A percentile compares a stretch with the other conserved stretches of the same genome.
Evolutionary conservation across 2,797 vertebrate genomes (phyloP).

Genomic region (Lepilemur ruficaudatus): DNA sequence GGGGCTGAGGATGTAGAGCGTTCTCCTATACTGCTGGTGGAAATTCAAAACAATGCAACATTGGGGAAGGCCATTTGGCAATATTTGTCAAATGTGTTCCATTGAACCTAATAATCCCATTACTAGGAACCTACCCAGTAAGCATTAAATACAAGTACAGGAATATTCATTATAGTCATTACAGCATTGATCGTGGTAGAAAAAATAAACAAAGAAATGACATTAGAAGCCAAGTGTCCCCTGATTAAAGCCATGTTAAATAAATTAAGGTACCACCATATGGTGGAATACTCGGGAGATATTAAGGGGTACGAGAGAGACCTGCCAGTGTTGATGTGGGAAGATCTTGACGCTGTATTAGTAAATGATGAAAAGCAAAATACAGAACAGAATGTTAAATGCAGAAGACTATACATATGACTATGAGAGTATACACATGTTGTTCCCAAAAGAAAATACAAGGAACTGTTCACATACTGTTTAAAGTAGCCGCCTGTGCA

Average conservation of each 20-base stretch:
- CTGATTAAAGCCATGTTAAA: not conserved
- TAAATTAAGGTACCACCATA: not conserved
- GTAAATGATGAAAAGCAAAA: not conserved
- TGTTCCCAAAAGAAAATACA: not conserved
- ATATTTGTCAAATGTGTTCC: not conserved
- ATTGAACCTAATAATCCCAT: not conserved
- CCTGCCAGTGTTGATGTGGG: not conserved
- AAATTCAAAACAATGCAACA: not conserved
- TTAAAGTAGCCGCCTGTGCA: not conserved
- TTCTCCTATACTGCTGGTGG: too few species aligned
- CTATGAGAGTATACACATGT: not conserved
- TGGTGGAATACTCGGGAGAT: not conserved
- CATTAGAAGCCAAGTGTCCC: not conserved
- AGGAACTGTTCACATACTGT: not conserved
- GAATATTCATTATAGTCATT: not conserved
- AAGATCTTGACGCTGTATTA: not conserved
- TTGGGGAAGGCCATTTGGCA: not conserved
- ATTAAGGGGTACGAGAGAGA: not conserved
- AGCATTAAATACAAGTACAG: not conserved
- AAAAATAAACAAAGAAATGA: not conserved
- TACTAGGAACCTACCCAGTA: not conserved
- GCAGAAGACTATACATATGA: not conserved
- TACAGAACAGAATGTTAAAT: not conserved
- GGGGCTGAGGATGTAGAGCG: fast-evolving
- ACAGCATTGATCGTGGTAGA: not conserved